These are phyloP conservation scores for Popillia japonica DNA, from an alignment of 1,140 invertebrate genomes.

Conservation along the genomic window DNA sequence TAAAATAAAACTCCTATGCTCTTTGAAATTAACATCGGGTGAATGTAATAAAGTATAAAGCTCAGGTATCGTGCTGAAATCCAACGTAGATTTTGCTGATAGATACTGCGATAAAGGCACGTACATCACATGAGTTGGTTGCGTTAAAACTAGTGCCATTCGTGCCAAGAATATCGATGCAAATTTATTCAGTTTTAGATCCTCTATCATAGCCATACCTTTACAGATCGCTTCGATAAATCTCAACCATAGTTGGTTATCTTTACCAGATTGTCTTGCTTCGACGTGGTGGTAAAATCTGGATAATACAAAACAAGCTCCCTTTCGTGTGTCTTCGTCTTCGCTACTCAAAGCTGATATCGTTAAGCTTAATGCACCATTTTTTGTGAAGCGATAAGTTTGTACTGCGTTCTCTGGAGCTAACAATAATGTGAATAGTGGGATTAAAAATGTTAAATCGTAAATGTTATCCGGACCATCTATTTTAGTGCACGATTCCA, in stretches of 20 bases:
- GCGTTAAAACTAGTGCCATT: conserved; percentile 69
- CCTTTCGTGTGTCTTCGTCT: conserved; percentile 66
- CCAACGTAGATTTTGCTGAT: conserved; percentile 72
- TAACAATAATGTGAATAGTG: conserved; percentile 71
- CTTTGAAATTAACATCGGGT: conserved; percentile 67
- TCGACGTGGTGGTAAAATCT: conserved; percentile 74
- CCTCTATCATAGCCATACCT: conserved; percentile 50
- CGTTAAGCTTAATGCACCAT: conserved; percentile 71
- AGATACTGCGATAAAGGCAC: conserved; percentile 73
- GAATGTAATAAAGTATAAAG: conserved; percentile 78
- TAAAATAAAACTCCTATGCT: conserved; percentile 74
- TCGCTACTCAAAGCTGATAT: conserved; percentile 70
- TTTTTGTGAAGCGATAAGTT: conserved; percentile 71
- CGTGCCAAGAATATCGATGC: conserved; percentile 75
- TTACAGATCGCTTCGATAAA: conserved; percentile 56
- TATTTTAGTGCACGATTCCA: neutral
- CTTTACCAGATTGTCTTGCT: conserved; percentile 62
- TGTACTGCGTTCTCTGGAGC: conserved; percentile 71
- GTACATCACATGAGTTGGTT: conserved; percentile 75
- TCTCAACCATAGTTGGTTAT: conserved; percentile 55
- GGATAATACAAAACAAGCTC: conserved; percentile 72
- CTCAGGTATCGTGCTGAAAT: conserved; percentile 78
- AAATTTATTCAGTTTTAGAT: conserved; percentile 70
- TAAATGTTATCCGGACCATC: conserved; percentile 63
- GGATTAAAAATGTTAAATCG: conserved; percentile 77